phyloP scores from a whole-genome alignment of 1,140 invertebrate species.

The Meteorus sp. region DNA sequence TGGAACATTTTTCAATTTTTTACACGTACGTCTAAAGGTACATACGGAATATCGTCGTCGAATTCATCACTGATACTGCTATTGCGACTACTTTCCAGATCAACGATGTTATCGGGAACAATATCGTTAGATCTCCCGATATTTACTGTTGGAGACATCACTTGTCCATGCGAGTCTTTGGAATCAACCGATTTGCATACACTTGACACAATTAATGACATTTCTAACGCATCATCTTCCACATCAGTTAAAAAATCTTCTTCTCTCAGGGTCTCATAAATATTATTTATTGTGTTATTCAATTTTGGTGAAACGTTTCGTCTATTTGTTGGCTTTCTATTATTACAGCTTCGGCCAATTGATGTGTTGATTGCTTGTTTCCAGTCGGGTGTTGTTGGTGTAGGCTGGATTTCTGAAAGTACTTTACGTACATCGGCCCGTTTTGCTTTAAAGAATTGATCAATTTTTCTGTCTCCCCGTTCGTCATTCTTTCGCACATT shows the following conservation, averaged over 20 bases:
- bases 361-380: too few species aligned
- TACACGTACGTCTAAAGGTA: constrained; percentile 1
- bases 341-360: constrained; percentile 9
- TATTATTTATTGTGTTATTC: background rate
- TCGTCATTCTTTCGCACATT: too few species aligned
- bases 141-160: background rate
- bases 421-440: background rate
- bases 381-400: too few species aligned
- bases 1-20: constrained; percentile 28
- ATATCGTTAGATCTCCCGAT: background rate
- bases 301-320: constrained; percentile 23
- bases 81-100: constrained; percentile 35
- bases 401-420: too few species aligned
- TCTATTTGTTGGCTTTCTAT: constrained; percentile 38
- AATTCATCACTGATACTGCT: background rate
- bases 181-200: constrained; percentile 36
- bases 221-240: background rate
- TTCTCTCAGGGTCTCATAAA: background rate
- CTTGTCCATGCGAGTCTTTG: too few species aligned
- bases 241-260: constrained; percentile 13
- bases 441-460: constrained; percentile 17
- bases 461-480: constrained; percentile 19
- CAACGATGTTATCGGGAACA: constrained; percentile 15
- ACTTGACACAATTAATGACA: constrained; percentile 30
- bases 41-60: constrained; percentile 9